phyloP scores from a whole-genome alignment of 2,888 invertebrate species.

The Epinotia brunnichana region DNA sequence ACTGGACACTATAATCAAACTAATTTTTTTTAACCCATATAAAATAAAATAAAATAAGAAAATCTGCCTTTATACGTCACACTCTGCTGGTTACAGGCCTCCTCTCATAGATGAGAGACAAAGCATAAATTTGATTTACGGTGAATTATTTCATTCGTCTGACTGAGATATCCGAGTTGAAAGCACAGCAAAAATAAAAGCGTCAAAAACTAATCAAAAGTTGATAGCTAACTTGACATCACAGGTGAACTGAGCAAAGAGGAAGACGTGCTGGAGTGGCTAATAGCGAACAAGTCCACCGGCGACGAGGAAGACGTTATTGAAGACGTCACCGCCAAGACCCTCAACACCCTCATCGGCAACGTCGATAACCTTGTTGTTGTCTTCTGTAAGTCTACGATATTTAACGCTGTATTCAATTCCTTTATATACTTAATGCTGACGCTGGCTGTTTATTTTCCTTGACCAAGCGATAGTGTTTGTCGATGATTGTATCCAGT shows the following conservation, averaged over 20 bases:
- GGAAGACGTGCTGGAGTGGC: conserved; percentile 96
- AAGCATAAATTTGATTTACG: neutral
- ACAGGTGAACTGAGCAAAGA: conserved; percentile 93
- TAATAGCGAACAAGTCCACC: conserved; percentile 95
- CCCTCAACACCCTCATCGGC: conserved; percentile 92
- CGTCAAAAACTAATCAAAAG: neutral
- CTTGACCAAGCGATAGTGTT: too few relatives aligned
- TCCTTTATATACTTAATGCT: neutral
- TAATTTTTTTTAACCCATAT: too few relatives aligned
- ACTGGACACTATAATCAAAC: too few relatives aligned
- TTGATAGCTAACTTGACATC: conserved; percentile 47
- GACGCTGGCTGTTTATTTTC: neutral
- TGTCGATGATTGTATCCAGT: too few relatives aligned
- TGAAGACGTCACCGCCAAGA: conserved; percentile 96
- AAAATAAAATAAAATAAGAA: too few relatives aligned
- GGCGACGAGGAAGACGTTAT: conserved; percentile 97
- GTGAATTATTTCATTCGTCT: neutral
- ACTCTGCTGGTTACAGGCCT: too few relatives aligned
- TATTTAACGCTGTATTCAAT: neutral
- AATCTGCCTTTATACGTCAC: too few relatives aligned
- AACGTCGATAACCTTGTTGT: conserved; percentile 96
- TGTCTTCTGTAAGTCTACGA: conserved; percentile 90
- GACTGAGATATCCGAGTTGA: neutral
- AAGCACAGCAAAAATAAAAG: neutral
- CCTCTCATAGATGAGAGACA: too few relatives aligned